These are phyloP conservation scores for Papio anubis DNA, from an alignment of 2,113 vertebrate species.

Conservation along the genomic window DNA sequence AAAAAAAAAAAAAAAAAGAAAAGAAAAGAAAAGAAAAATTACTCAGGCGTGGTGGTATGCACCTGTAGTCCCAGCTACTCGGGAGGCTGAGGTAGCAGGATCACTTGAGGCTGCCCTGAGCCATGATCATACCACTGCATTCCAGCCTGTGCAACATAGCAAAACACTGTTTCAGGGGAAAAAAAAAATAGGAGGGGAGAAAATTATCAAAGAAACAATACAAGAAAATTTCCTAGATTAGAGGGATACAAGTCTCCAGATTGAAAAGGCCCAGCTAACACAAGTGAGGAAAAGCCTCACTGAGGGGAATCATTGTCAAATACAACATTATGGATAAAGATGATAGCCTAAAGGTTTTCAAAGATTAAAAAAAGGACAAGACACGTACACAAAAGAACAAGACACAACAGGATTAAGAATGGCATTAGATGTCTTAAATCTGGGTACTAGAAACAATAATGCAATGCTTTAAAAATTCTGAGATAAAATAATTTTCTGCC, in stretches of 20 bases:
- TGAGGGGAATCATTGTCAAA: not conserved
- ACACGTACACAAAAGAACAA: not conserved
- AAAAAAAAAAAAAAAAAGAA: no score
- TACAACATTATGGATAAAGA: not conserved
- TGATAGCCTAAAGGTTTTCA: not conserved
- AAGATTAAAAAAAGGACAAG: not conserved
- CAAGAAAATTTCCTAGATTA: not conserved
- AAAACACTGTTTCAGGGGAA: no score
- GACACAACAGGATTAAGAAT: not conserved
- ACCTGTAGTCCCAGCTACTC: no score
- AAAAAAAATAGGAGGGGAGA: not conserved
- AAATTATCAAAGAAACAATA: not conserved
- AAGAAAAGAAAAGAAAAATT: no score
- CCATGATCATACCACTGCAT: no score
- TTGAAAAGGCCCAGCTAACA: not conserved
- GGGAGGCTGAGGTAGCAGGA: no score
- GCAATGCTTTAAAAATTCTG: not conserved
- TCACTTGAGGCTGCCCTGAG: no score
- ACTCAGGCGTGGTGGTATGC: no score
- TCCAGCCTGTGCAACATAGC: no score
- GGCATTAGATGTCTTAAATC: not conserved
- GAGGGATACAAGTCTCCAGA: not conserved
- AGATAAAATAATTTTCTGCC: not conserved
- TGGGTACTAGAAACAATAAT: not conserved
- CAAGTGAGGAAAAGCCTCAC: not conserved